phyloP scores from a whole-genome alignment of 2,888 invertebrate species.

The Suillia variegata region DNA sequence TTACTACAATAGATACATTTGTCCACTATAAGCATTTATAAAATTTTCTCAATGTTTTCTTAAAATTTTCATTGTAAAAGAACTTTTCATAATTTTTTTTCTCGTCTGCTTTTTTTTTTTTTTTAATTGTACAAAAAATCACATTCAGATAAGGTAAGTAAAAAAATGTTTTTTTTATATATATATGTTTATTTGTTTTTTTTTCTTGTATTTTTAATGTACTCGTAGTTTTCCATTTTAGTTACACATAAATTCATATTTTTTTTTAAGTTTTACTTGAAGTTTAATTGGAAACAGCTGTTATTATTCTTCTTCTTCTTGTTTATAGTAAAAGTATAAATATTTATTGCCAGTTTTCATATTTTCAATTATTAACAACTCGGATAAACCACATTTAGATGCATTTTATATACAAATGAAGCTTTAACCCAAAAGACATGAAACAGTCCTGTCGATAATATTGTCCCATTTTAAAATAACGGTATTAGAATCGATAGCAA shows the following conservation, averaged over 20 bases:
- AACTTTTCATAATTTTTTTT: not conserved
- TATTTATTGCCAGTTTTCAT: too few species aligned
- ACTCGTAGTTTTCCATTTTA: not conserved
- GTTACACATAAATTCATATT: constrained; percentile 13
- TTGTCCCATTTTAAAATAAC: too few species aligned
- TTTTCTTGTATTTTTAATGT: constrained; percentile 22
- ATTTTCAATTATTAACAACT: too few species aligned
- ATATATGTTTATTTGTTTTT: constrained; percentile 18
- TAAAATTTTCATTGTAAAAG: constrained; percentile 19
- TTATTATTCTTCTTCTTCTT: not conserved
- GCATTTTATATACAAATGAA: too few species aligned
- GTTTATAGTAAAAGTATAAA: too few species aligned
- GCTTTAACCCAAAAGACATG: too few species aligned
- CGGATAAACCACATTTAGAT: too few species aligned
- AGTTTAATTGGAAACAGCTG: not conserved
- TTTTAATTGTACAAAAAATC: constrained; percentile 19
- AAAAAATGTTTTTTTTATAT: constrained; percentile 20
- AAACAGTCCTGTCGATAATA: too few species aligned
- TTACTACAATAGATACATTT: not conserved
- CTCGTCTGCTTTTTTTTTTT: constrained; percentile 2
- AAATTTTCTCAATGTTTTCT: constrained; percentile 16
- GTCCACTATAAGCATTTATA: constrained; percentile 2
- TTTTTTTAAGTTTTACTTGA: too few species aligned
- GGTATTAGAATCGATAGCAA: too few species aligned
- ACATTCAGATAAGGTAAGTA: constrained; percentile 20